phyloP scores from a whole-genome alignment of 2,113 vertebrate genomes.

The Eleginops maclovinus region DNA sequence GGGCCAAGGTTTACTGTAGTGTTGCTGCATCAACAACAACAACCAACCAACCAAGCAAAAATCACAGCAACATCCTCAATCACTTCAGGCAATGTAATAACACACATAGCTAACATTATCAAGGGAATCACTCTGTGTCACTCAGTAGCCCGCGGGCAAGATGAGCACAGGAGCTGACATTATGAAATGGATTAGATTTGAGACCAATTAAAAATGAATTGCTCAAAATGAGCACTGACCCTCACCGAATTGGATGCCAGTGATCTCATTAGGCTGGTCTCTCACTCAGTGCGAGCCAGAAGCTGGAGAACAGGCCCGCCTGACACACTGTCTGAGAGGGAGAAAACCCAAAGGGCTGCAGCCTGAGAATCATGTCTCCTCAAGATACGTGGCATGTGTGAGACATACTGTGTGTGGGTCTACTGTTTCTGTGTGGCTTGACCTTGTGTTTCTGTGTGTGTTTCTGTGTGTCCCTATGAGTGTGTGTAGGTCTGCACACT shows the following conservation, averaged over 20 bases:
- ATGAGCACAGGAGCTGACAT: conserved; percentile 76
- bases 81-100: conserved; percentile 56
- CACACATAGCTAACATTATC: conserved; percentile 58
- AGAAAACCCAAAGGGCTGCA: conserved; percentile 63
- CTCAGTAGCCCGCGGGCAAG: conserved; percentile 54
- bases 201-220: conserved; percentile 86
- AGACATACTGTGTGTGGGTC: conserved; percentile 1
- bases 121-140: conserved; percentile 66
- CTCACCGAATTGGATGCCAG: conserved; percentile 77
- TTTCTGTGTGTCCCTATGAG: neutral
- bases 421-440: neutral
- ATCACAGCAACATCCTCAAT: conserved; percentile 53
- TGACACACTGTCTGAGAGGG: conserved; percentile 66
- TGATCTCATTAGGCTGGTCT: conserved; percentile 80
- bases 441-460: neutral
- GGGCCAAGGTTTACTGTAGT: conserved; percentile 25
- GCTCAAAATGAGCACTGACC: conserved; percentile 80
- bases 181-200: conserved; percentile 83
- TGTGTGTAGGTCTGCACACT: neutral
- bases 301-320: conserved; percentile 67
- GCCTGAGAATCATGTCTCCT: conserved; percentile 43
- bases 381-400: conserved; percentile 28
- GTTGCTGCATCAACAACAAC: conserved; percentile 34
- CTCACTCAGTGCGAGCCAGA: conserved; percentile 64
- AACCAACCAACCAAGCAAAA: conserved; percentile 32